Percentiles rank a stretch among this genome's conserved stretches.
phyloP scores from a whole-genome alignment of 2,888 invertebrate species.

The Erebia ligea region DNA sequence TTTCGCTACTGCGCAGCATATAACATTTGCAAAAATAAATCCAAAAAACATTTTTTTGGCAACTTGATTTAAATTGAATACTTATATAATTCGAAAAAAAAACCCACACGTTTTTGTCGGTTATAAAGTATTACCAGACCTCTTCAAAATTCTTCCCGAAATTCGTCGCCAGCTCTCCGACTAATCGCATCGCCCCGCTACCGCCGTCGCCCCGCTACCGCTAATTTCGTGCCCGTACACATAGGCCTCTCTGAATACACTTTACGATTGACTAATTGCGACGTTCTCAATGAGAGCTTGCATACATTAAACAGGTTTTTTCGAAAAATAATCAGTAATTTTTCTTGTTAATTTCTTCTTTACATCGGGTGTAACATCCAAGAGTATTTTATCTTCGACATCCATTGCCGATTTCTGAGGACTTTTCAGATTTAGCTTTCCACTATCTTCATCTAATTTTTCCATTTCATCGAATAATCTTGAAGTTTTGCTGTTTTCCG shows the following conservation, averaged over 20 bases:
- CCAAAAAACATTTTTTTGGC: too few species aligned
- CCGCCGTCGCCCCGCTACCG: too few species aligned
- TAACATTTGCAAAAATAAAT: too few species aligned
- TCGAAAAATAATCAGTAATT: conserved; percentile 75
- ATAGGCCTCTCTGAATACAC: neutral
- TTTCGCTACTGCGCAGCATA: too few species aligned
- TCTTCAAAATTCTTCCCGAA: too few species aligned
- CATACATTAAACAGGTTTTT: conserved; percentile 48
- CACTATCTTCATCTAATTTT: conserved; percentile 56
- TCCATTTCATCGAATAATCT: conserved; percentile 59
- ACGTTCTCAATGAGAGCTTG: neutral
- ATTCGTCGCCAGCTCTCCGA: too few species aligned
- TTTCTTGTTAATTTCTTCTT: conserved; percentile 66
- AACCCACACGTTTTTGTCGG: too few species aligned
- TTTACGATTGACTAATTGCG: neutral
- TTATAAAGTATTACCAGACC: too few species aligned
- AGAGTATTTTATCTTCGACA: conserved; percentile 44
- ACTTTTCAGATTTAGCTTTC: conserved; percentile 53
- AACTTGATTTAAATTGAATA: too few species aligned
- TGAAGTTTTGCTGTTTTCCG: conserved; percentile 18
- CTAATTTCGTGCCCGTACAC: too few species aligned
- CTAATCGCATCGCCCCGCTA: too few species aligned
- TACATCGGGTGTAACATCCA: conserved; percentile 53
- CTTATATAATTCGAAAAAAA: too few species aligned
- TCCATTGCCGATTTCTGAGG: conserved; percentile 47